Evolutionary conservation across 2,113 vertebrate genomes (phyloP).

Genomic region (Gallinago undulata): DNA sequence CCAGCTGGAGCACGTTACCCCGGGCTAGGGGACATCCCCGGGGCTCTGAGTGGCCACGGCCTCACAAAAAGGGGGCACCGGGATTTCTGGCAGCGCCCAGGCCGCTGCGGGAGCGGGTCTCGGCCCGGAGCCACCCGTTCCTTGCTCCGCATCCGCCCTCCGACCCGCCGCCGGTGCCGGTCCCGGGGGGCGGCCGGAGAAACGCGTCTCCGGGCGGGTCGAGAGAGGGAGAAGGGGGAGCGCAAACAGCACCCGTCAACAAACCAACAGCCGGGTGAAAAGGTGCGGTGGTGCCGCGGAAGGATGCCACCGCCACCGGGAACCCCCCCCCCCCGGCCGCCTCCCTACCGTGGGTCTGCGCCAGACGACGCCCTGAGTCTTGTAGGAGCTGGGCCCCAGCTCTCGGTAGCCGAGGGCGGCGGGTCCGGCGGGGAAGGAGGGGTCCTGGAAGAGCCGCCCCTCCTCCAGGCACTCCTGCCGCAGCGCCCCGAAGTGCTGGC

Average conservation of each 20-base stretch:
- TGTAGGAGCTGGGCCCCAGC: constrained; percentile 35
- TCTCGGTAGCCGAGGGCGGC: constrained; percentile 26
- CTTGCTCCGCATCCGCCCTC: neutral
- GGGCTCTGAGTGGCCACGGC: fast-evolving
- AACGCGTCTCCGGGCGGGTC: neutral
- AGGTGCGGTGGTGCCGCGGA: neutral
- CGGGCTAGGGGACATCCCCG: neutral
- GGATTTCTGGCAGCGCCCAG: too few relatives aligned
- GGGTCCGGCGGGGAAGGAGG: constrained; percentile 45
- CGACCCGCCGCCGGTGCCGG: neutral
- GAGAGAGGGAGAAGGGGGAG: neutral
- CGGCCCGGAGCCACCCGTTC: neutral
- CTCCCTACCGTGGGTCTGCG: constrained; percentile 47
- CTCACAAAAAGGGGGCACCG: fast-evolving
- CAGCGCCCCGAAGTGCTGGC: constrained; percentile 1
- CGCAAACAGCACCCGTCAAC: neutral
- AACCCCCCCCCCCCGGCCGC: fast-evolving
- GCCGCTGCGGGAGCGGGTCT: neutral
- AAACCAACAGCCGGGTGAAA: neutral
- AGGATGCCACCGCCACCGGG: neutral
- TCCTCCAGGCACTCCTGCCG: constrained; percentile 4
- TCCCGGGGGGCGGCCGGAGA: neutral
- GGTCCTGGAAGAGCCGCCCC: constrained; percentile 46
- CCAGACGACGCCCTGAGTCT: constrained; percentile 41
- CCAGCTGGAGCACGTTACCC: fast-evolving